Evolutionary conservation across 2,888 invertebrate genomes (phyloP).

Genomic region (Orthosia incerta): DNA sequence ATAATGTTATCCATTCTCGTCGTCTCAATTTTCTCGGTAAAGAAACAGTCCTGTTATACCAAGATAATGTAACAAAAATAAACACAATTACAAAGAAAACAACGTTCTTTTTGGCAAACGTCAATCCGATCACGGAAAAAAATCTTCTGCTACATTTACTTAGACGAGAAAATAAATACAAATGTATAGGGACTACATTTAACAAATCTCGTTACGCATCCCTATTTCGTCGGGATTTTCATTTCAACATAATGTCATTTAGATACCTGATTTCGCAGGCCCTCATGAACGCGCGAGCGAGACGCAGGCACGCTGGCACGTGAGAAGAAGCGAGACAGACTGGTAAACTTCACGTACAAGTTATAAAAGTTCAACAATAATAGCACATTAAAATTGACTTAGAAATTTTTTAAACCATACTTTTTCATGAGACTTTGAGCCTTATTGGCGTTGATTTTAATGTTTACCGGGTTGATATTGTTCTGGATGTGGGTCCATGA

Average conservation of each 20-base stretch:
- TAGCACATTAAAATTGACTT: constrained; percentile 63
- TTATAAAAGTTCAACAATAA: constrained; percentile 69
- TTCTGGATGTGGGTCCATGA: constrained; percentile 77
- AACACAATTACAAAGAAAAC: constrained; percentile 37
- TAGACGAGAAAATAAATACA: constrained; percentile 34
- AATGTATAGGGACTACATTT: constrained; percentile 42
- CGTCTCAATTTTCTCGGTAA: neutral
- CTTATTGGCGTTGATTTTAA: constrained; percentile 47
- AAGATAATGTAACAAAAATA: constrained; percentile 7
- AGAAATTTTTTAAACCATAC: constrained; percentile 47
- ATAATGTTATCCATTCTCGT: neutral
- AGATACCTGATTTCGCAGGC: constrained; percentile 82
- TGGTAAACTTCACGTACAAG: constrained; percentile 71
- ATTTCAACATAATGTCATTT: constrained; percentile 66
- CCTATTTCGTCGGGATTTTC: constrained; percentile 58
- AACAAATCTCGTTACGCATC: constrained; percentile 59
- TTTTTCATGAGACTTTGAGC: constrained; percentile 54
- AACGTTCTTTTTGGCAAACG: constrained; percentile 14
- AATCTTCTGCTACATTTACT: constrained; percentile 13
- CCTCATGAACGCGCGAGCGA: constrained; percentile 81
- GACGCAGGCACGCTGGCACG: constrained; percentile 75
- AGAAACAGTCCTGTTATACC: neutral
- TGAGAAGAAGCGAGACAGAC: constrained; percentile 71
- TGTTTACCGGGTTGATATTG: constrained; percentile 66
- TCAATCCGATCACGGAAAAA: constrained; percentile 35